Percentiles rank a stretch among this genome's conserved stretches.
These are phyloP conservation scores for Parasteatoda tepidariorum DNA, from an alignment of 1,140 invertebrate genomes.

Conservation along the genomic window DNA sequence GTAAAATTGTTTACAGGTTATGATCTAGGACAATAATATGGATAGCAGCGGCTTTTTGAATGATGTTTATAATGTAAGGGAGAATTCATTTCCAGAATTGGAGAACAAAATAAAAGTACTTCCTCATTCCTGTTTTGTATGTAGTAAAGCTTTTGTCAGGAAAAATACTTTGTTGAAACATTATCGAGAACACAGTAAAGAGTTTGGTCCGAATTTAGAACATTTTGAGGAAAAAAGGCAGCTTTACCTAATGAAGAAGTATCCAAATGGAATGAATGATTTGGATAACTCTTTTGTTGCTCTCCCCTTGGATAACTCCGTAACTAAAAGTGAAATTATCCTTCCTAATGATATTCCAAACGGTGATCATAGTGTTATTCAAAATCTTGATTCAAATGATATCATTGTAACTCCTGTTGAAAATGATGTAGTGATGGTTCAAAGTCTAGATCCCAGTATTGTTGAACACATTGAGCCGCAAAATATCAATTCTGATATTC, in stretches of 20 bases:
- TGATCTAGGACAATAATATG: too few species aligned
- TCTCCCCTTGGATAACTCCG: not conserved
- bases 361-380: slow-evolving; percentile 45
- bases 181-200: slow-evolving; percentile 43
- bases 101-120: slow-evolving; percentile 56
- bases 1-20: too few species aligned
- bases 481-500: not conserved
- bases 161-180: slow-evolving; percentile 56
- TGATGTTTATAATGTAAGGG: too few species aligned
- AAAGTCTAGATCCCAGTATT: slow-evolving; percentile 43
- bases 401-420: slow-evolving; percentile 37
- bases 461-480: slow-evolving; percentile 43
- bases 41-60: too few species aligned
- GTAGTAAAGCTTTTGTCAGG: slow-evolving; percentile 53
- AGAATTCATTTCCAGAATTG: slow-evolving; percentile 26
- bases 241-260: slow-evolving; percentile 35
- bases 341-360: slow-evolving; percentile 1
- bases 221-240: slow-evolving; percentile 25
- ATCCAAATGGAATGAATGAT: not conserved
- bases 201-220: slow-evolving; percentile 41
- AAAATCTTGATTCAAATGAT: slow-evolving; percentile 53
- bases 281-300: not conserved
- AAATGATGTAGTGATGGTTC: slow-evolving; percentile 41
- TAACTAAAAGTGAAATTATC: not conserved
- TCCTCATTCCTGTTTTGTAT: slow-evolving; percentile 54